Base-by-base conservation (phyloP, 1,140 invertebrate genomes). In the Anastrepha obliqua region DNA sequence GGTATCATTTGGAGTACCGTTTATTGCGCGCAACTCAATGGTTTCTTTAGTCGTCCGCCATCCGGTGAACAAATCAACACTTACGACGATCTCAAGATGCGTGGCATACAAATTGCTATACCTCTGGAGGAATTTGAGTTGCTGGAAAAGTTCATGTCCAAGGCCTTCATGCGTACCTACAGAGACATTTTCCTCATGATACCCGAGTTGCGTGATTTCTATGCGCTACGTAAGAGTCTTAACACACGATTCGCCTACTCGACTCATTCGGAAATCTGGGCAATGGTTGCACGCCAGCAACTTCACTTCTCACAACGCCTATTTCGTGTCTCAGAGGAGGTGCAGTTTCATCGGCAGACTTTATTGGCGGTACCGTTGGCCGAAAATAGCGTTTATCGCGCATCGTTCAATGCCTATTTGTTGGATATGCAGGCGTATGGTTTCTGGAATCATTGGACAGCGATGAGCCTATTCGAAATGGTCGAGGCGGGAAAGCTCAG, bases 331-430 rank as follows among this genome's bases (percentile, higher is more conserved):
- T 87, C 86, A 17, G 47, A 65, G 3, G 15, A 47, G 15, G n/a
- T 70, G 17, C 15, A 87, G 6, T 87, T 87, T 44, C 59, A 65
- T 64, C 58, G 42, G 4, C 60, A 62, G n/a, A 64, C 67, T 47
- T n/a, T 51, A 15, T 17, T 87, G 1, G 62, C 86, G n/a, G 64
- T 87, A 17, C 86, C 86, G 2, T 70, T 87, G 86, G 86, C 86
- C 8, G 64, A 87, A 17, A 87, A 87, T 67, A 87, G 86, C 15
- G 60, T 87, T n/a, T 87, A 87, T 51, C 86, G 86, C 7, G 60
- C 58, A 2, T 15, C 86, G 2, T 87, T 87, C 62, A 87, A 87
- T 42, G n/a, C 13, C 0, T 87, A 87, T 44, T 55, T 87, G 17
- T n/a, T 87, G 64, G 86, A 87, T 6, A 58, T 87, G 42, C 39